Evolutionary conservation across 1,140 invertebrate genomes (phyloP).

Genomic region (Marisa cornuarietis): DNA sequence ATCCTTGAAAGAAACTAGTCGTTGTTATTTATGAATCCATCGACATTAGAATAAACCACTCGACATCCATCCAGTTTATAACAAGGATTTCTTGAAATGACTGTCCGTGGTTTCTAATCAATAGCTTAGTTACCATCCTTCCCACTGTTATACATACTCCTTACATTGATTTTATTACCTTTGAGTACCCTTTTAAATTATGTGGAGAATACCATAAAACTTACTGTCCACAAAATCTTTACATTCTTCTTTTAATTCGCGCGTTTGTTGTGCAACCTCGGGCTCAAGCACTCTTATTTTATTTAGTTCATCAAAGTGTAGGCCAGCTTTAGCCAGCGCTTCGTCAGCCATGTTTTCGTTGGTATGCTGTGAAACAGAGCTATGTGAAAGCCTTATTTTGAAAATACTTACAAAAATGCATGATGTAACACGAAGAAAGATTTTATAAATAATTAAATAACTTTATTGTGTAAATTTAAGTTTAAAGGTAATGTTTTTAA

Average conservation of each 20-base stretch:
- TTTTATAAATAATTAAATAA: not conserved
- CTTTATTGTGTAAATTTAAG: not conserved
- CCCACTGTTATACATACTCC: too few species aligned
- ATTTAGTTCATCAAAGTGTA: slow-evolving; percentile 87
- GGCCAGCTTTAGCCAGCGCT: slow-evolving; percentile 76
- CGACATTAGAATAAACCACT: too few species aligned
- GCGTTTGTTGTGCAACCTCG: slow-evolving; percentile 78
- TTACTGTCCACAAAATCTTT: slow-evolving; percentile 84
- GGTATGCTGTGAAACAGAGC: slow-evolving; percentile 35
- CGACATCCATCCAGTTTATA: too few species aligned
- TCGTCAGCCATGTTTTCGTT: slow-evolving; percentile 74
- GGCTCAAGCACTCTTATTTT: slow-evolving; percentile 86
- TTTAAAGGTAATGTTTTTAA: not conserved
- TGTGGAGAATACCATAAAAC: slow-evolving; percentile 45
- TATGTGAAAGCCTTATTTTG: not conserved
- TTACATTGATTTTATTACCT: too few species aligned
- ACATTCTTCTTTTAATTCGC: slow-evolving; percentile 83
- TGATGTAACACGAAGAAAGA: not conserved
- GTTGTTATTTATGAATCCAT: too few species aligned
- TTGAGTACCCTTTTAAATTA: too few species aligned
- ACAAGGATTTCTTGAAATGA: too few species aligned
- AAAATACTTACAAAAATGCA: not conserved
- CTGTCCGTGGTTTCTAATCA: too few species aligned
- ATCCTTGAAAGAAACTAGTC: too few species aligned
- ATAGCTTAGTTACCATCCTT: too few species aligned